Base-by-base conservation (phyloP, 53 echinoderm and acorn worm species). In the Holothuria scabra region DNA sequence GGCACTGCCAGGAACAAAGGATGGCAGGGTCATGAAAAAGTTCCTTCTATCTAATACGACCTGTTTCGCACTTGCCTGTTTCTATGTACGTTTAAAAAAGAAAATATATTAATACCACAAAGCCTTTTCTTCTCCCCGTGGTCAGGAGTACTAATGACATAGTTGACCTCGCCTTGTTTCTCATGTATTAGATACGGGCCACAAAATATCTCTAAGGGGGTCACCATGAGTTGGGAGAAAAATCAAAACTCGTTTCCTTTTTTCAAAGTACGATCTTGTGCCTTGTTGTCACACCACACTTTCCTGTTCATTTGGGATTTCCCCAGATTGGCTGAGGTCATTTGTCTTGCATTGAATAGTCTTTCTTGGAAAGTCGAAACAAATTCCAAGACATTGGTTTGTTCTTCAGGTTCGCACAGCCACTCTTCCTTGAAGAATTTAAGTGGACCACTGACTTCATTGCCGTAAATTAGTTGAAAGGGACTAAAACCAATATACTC, bases 401-500 rank as follows among this genome's bases (percentile, higher is more conserved):
- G 62, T 8, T 48, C 33, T 31, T 79, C 46, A 14, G 74, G 25
- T 35, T 74, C 67, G 49, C 37, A 32, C 56, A 93, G 57, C 63
- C 65, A 76, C 37, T 49, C 82, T 41, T 93, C 90, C 38, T 89
- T 93, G 1, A 89, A 35, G 2, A 87, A 26, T 60, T 90, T 87
- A 61, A 87, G 46, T 7, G 90, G 93, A 34, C 86, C 89, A 21
- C 80, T 16, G 9, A 89, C 89, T 6, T 46, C 61, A 34, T 89
- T 86, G 6, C 87, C 93, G 56, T 85, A 90, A 48, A 93, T 90
- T 19, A 90, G 56, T 34, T 93, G 81, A 84, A 92, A 92, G 10
- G 93, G 90, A 29, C 86, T 93, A 56, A 88, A 93, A 2, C 90
- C 93, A 2, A 74, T 37, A 12, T 74, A 62, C 56, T 91, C 90